Conservation (phyloP, 2,797 vertebrate genomes). For the Natrix natrix region DNA sequence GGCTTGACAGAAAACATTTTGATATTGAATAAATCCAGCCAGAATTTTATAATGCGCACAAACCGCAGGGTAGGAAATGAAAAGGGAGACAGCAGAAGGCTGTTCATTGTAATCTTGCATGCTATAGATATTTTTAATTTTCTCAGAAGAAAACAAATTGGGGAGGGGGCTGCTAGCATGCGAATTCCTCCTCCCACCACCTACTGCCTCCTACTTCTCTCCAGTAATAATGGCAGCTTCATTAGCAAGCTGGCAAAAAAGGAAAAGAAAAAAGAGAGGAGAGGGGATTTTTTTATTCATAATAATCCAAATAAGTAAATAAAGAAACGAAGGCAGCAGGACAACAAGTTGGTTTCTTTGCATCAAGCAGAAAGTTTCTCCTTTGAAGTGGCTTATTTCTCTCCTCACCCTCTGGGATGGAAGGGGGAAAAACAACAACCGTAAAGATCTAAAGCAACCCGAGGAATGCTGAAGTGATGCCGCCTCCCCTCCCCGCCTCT, state of each 20-base stretch:
- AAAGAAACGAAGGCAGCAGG: neutral
- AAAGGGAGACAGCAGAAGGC: neutral
- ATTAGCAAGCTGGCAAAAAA: conserved; percentile 38
- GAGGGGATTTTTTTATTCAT: neutral
- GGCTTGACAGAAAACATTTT: conserved; percentile 45
- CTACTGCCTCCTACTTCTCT: conserved; percentile 35
- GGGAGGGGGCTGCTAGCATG: conserved; percentile 29
- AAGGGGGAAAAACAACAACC: conserved; percentile 53
- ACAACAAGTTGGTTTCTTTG: conserved; percentile 38
- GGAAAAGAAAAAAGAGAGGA: neutral
- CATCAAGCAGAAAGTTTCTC: conserved; percentile 56
- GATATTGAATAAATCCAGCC: conserved; percentile 33
- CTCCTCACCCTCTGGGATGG: conserved; percentile 50
- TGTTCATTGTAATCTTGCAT: conserved; percentile 17
- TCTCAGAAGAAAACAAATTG: conserved; percentile 53
- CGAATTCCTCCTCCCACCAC: conserved; percentile 28
- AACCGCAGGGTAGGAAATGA: neutral
- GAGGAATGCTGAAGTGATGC: conserved; percentile 62
- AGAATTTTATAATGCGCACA: conserved; percentile 2
- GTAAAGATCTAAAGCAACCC: conserved; percentile 59
- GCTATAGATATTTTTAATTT: conserved; percentile 30
- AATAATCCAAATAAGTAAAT: neutral
- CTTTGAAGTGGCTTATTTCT: conserved; percentile 62
- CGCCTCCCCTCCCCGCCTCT: conserved; percentile 47
- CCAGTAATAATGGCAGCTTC: conserved; percentile 53